These are phyloP conservation scores for Penaeus vannamei DNA, from an alignment of 1,140 invertebrate genomes.

Conservation along the genomic window DNA sequence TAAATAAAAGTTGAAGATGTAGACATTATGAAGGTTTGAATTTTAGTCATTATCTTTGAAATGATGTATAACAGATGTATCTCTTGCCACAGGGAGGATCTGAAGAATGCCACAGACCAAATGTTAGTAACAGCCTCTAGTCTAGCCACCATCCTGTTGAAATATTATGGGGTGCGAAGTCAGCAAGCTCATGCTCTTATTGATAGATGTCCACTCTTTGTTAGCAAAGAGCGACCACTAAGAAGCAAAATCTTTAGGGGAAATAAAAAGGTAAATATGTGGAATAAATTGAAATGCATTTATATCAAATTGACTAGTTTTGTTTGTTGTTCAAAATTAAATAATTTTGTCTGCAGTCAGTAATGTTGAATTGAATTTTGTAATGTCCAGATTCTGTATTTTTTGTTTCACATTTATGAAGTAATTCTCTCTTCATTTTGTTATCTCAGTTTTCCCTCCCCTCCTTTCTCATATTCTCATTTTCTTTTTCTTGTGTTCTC, in stretches of 20 bases:
- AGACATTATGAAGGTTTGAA: no score
- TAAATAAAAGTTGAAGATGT: no score
- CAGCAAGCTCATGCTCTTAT: constrained; percentile 74
- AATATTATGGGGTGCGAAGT: constrained; percentile 80
- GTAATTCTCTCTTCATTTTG: no score
- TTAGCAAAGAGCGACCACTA: constrained; percentile 87
- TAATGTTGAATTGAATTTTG: no score
- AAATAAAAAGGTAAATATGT: constrained; percentile 78
- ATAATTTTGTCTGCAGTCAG: no score
- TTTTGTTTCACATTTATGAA: no score
- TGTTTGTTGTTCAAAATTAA: no score
- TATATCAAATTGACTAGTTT: no score
- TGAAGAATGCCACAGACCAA: constrained; percentile 79
- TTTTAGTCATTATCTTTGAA: neutral
- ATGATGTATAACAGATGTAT: constrained; percentile 19
- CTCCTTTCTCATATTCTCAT: no score
- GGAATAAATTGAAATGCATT: neutral
- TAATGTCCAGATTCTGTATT: no score
- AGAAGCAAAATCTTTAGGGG: constrained; percentile 80
- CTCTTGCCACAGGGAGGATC: constrained; percentile 79
- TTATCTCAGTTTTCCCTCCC: no score
- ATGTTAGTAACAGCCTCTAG: constrained; percentile 83
- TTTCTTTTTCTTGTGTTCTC: no score
- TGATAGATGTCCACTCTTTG: constrained; percentile 83
- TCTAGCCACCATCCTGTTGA: constrained; percentile 83